These are phyloP conservation scores for Plebejus melissa DNA, from an alignment of 2,888 invertebrate genomes.

Conservation along the genomic window DNA sequence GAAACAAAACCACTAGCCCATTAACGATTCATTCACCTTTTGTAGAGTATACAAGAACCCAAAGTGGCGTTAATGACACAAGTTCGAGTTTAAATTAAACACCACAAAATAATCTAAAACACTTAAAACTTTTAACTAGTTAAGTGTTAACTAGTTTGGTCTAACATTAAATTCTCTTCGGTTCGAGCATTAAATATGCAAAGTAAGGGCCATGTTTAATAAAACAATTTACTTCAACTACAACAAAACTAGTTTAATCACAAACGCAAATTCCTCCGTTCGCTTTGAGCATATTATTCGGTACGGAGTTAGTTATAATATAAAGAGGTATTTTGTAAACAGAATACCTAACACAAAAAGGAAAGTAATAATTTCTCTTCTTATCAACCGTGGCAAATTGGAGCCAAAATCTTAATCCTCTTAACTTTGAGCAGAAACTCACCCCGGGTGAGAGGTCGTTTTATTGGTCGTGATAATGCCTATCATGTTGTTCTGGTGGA, in stretches of 20 bases:
- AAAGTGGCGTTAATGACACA: constrained; percentile 11
- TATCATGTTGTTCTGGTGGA: background rate
- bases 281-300: background rate
- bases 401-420: background rate
- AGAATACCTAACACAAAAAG: background rate
- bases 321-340: background rate
- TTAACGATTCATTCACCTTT: background rate
- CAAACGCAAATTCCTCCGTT: background rate
- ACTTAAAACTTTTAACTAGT: constrained; percentile 13
- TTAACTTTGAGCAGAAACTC: background rate
- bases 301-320: background rate
- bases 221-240: constrained; percentile 14
- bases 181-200: constrained; percentile 4
- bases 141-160: constrained; percentile 7
- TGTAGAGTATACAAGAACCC: background rate
- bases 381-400: background rate
- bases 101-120: constrained; percentile 15
- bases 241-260: background rate
- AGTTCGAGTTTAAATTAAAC: background rate
- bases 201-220: background rate
- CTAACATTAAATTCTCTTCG: constrained; percentile 4
- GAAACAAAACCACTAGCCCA: background rate
- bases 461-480: background rate
- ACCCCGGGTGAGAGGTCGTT: background rate
- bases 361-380: background rate